Percentiles rank a stretch among this genome's conserved stretches.
phyloP scores from a whole-genome alignment of 2,888 invertebrate genomes.

The Cyaniris semiargus region DNA sequence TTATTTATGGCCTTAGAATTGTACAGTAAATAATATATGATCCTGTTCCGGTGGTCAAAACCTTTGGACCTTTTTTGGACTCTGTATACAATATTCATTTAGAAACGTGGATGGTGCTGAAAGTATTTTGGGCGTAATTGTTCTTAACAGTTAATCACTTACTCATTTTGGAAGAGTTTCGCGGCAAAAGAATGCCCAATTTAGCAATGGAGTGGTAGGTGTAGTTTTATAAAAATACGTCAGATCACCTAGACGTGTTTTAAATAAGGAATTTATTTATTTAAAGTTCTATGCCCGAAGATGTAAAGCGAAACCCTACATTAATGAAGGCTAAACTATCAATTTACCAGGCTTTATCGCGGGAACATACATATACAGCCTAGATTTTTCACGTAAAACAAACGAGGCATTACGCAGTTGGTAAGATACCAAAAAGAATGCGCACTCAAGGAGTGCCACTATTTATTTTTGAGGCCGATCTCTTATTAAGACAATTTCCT shows the following conservation, averaged over 20 bases:
- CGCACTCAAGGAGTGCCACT: no score
- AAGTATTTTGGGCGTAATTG: background rate
- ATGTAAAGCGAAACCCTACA: no score
- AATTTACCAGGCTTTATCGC: no score
- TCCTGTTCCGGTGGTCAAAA: background rate
- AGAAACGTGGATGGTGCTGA: background rate
- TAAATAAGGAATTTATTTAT: no score
- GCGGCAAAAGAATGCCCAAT: background rate
- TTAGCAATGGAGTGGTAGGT: background rate
- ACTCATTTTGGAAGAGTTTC: background rate
- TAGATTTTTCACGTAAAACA: no score
- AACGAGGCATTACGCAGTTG: no score
- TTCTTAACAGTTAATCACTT: background rate
- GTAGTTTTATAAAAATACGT: background rate
- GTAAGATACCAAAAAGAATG: no score
- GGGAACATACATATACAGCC: no score
- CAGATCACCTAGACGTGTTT: background rate
- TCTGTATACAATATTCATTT: slow-evolving; percentile 1
- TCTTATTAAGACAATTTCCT: background rate
- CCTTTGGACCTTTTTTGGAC: background rate
- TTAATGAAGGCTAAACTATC: no score
- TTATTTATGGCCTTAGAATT: slow-evolving; percentile 29
- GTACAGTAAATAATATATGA: slow-evolving; percentile 19
- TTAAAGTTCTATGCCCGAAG: no score
- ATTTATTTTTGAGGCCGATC: no score